These are phyloP conservation scores for Tachysurus fulvidraco DNA, from an alignment of 2,113 vertebrate species.

Conservation along the genomic window DNA sequence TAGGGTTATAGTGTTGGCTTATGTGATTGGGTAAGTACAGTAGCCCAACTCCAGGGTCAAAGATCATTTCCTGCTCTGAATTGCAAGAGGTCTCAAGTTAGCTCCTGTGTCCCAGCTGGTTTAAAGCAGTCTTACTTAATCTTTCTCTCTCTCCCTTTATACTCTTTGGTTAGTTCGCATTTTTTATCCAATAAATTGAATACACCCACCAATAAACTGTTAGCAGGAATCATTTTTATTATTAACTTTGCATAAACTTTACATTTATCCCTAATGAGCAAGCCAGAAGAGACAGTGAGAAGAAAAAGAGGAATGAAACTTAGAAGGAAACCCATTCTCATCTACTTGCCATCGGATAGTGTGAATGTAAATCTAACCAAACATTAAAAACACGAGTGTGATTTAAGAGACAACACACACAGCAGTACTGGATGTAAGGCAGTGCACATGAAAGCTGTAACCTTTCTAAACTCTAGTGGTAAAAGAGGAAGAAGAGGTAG, in stretches of 20 bases:
- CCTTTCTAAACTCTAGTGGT: background rate
- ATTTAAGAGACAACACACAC: background rate
- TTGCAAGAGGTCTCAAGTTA: constrained; percentile 23
- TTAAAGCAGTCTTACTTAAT: constrained; percentile 2
- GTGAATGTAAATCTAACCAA: no score
- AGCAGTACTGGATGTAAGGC: background rate
- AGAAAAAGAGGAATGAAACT: no score
- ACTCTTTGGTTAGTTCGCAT: background rate
- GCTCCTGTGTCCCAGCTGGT: constrained; percentile 33
- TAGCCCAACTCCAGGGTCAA: constrained; percentile 64
- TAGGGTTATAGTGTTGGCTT: constrained; percentile 63
- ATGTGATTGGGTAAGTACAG: constrained; percentile 75
- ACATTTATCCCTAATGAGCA: no score
- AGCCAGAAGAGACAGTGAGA: no score
- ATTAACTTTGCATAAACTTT: background rate
- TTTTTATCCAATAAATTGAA: background rate
- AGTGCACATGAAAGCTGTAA: background rate
- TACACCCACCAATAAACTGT: background rate
- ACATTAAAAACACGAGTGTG: no score
- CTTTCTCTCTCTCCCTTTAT: background rate
- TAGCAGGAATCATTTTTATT: background rate
- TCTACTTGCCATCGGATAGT: no score
- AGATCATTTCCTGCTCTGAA: constrained; percentile 70
- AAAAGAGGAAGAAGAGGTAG: background rate
- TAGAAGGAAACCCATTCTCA: no score